A percentile compares a stretch with the other conserved stretches of the same genome.
These are phyloP conservation scores for Philhelius pedissequus DNA, from an alignment of 2,888 invertebrate species.

Conservation along the genomic window DNA sequence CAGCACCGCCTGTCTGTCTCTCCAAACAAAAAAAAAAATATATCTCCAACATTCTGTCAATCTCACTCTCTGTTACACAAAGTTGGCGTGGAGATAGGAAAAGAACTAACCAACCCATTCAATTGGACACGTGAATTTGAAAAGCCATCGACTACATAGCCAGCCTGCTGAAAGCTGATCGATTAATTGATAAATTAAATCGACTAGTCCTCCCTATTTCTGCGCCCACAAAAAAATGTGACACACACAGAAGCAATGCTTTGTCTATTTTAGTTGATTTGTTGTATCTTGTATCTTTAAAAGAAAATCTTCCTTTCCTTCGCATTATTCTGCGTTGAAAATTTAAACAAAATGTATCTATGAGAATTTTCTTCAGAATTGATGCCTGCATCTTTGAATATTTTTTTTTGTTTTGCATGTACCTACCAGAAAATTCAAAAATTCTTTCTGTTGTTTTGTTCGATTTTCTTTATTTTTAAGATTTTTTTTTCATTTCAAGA, in stretches of 20 bases:
- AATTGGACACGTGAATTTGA: conserved; percentile 16
- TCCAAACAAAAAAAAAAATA: neutral
- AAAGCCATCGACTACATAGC: conserved; percentile 20
- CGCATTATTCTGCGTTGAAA: conserved; percentile 25
- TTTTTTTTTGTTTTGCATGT: neutral
- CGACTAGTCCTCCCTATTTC: conserved; percentile 2
- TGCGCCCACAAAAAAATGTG: neutral
- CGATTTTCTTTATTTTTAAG: neutral
- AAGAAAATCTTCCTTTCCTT: conserved; percentile 3
- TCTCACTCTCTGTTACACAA: neutral
- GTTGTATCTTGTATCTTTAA: neutral
- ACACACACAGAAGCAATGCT: neutral
- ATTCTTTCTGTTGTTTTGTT: conserved; percentile 35
- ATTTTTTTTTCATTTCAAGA: neutral
- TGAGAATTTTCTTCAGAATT: conserved; percentile 24
- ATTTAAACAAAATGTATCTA: conserved; percentile 1
- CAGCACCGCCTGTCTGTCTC: neutral
- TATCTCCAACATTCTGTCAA: conserved; percentile 15
- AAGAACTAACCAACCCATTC: neutral
- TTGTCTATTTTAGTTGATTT: conserved; percentile 39
- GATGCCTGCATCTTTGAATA: conserved; percentile 27
- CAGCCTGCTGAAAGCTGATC: neutral
- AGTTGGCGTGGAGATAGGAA: conserved; percentile 6
- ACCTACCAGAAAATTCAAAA: too few relatives aligned
- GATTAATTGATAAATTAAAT: conserved; percentile 57